phyloP scores from a whole-genome alignment of 2,113 vertebrate species.

The Brachypteracias leptosomus region DNA sequence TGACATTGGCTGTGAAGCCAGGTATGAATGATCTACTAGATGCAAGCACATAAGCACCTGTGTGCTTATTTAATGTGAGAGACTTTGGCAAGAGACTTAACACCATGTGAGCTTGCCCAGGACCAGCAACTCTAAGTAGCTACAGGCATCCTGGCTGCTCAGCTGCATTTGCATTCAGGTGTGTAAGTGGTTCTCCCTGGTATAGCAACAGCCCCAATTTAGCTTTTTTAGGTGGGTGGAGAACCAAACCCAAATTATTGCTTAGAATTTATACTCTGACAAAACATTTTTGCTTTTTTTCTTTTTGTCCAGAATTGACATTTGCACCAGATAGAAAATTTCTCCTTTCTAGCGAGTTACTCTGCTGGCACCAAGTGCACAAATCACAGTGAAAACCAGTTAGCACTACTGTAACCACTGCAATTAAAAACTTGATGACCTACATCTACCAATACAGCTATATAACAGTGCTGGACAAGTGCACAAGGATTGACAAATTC shows the following conservation, averaged over 20 bases:
- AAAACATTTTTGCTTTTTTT: background rate
- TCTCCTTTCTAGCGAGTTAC: background rate
- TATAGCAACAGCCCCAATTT: background rate
- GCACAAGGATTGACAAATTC: background rate
- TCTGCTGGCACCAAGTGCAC: background rate
- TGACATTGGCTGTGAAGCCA: background rate
- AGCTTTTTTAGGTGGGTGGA: background rate
- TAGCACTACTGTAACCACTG: background rate
- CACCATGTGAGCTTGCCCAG: accelerated
- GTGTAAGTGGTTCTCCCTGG: background rate
- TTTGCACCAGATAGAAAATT: background rate
- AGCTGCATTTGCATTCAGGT: accelerated
- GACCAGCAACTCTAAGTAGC: background rate
- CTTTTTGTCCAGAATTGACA: background rate
- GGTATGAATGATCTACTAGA: background rate
- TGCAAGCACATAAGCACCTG: background rate
- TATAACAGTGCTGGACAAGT: background rate
- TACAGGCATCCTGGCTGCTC: background rate
- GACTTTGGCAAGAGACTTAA: background rate
- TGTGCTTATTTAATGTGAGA: background rate
- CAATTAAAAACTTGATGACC: background rate
- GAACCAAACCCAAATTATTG: background rate
- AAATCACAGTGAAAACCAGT: background rate
- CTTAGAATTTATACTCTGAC: background rate
- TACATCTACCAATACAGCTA: background rate